Percentiles rank a stretch among this genome's conserved stretches.
These are phyloP conservation scores for Ethmia dodecea DNA, from an alignment of 2,888 invertebrate species.

Conservation along the genomic window DNA sequence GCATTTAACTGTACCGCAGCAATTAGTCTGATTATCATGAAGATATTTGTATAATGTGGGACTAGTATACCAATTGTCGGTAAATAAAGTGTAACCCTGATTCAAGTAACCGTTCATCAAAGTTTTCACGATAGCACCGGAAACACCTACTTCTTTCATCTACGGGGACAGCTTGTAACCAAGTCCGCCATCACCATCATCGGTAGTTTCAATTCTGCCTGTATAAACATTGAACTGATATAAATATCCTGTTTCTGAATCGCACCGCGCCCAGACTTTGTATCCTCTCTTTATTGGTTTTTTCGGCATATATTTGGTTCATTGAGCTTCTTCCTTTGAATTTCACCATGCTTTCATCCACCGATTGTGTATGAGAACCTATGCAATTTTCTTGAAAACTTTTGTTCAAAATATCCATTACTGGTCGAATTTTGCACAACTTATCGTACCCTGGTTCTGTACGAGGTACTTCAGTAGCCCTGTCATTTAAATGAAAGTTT, in stretches of 20 bases:
- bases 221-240: constrained; percentile 26
- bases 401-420: constrained; percentile 7
- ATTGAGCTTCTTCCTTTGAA: constrained; percentile 18
- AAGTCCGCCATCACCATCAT: constrained; percentile 12
- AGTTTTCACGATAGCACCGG: constrained; percentile 16
- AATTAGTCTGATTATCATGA: constrained; percentile 17
- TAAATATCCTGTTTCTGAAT: constrained; percentile 21
- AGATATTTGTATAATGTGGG: constrained; percentile 19
- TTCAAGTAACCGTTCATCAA: too few relatives aligned
- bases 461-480: background rate
- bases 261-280: constrained; percentile 21
- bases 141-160: constrained; percentile 13
- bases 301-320: constrained; percentile 22
- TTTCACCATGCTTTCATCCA: constrained; percentile 19
- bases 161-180: background rate
- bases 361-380: constrained; percentile 10
- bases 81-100: too few relatives aligned
- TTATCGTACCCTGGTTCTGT: constrained; percentile 9
- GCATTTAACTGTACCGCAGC: constrained; percentile 15
- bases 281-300: constrained; percentile 21
- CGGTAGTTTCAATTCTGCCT: constrained; percentile 25
- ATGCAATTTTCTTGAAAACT: constrained; percentile 9
- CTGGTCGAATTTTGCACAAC: constrained; percentile 16
- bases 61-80: constrained; percentile 23
- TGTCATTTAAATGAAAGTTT: constrained; percentile 14